These are phyloP conservation scores for Oncorhynchus gorbuscha DNA, from an alignment of 2,113 vertebrate genomes.

Conservation along the genomic window DNA sequence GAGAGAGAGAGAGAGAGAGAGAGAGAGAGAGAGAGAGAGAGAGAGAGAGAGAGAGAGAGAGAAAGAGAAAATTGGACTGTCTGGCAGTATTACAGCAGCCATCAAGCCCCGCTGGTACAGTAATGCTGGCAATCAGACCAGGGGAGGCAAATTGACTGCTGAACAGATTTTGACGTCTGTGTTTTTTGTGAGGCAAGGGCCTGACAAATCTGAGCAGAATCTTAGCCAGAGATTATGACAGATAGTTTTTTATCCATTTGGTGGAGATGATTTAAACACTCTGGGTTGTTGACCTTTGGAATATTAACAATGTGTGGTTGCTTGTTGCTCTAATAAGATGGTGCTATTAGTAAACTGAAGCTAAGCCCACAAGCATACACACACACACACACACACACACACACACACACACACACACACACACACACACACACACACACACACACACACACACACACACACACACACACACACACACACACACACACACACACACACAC, in stretches of 20 bases:
- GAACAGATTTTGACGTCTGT: conserved; percentile 58
- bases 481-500: too few species aligned
- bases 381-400: background rate
- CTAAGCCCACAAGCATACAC: conserved; percentile 18
- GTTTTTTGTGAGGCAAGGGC: conserved; percentile 42
- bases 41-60: background rate
- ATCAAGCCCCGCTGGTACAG: conserved; percentile 55
- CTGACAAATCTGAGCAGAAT: conserved; percentile 55
- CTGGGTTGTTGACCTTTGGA: conserved; percentile 48
- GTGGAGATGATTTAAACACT: conserved; percentile 35
- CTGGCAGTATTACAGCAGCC: conserved; percentile 62
- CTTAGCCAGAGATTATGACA: conserved; percentile 30
- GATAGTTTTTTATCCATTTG: background rate
- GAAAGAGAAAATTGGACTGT: conserved; percentile 51
- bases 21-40: background rate
- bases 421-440: too few species aligned
- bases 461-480: too few species aligned
- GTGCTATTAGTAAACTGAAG: conserved; percentile 22
- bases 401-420: too few species aligned
- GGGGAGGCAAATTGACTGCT: conserved; percentile 62
- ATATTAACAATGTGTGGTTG: conserved; percentile 41
- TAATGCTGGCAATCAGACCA: conserved; percentile 56
- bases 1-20: too few species aligned
- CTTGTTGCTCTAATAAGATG: conserved; percentile 41
- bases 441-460: too few species aligned